A percentile compares a stretch with the other conserved stretches of the same genome.
Evolutionary conservation across 2,113 vertebrate genomes (phyloP).

Genomic region (Neotoma lepida): DNA sequence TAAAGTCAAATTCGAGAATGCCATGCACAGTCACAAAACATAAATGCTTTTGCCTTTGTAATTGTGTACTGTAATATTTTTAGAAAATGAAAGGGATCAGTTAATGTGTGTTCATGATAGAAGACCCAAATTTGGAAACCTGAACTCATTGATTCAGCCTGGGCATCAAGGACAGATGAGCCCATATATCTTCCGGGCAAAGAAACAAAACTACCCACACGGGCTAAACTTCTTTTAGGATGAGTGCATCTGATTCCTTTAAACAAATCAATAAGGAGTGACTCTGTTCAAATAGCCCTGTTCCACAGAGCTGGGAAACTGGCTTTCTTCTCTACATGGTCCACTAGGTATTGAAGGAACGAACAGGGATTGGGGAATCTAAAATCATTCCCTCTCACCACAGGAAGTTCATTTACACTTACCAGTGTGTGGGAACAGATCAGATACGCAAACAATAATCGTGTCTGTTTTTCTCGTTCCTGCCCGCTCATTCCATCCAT

Average conservation of each 20-base stretch:
- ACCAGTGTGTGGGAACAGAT: neutral
- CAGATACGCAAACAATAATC: neutral
- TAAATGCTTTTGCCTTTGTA: neutral
- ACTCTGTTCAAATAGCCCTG: constrained; percentile 45
- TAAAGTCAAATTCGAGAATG: constrained; percentile 18
- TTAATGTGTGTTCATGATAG: neutral
- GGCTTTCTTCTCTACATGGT: neutral
- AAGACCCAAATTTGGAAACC: neutral
- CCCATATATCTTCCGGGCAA: constrained; percentile 20
- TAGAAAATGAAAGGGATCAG: neutral
- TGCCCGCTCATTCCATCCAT: neutral
- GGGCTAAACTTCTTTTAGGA: constrained; percentile 65
- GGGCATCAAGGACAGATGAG: constrained; percentile 41
- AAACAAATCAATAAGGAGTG: constrained; percentile 67
- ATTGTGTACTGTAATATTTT: neutral
- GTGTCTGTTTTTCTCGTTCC: neutral
- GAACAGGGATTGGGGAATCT: constrained; percentile 26
- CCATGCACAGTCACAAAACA: neutral
- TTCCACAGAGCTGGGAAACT: constrained; percentile 45
- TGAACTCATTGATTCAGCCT: constrained; percentile 50
- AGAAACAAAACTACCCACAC: constrained; percentile 34
- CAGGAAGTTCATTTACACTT: neutral
- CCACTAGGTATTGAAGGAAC: constrained; percentile 33
- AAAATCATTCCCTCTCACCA: neutral
- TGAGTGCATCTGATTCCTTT: constrained; percentile 69